Base-by-base conservation (phyloP, 92 coral and sea anemone species). In the Epizoanthus stellaris region DNA sequence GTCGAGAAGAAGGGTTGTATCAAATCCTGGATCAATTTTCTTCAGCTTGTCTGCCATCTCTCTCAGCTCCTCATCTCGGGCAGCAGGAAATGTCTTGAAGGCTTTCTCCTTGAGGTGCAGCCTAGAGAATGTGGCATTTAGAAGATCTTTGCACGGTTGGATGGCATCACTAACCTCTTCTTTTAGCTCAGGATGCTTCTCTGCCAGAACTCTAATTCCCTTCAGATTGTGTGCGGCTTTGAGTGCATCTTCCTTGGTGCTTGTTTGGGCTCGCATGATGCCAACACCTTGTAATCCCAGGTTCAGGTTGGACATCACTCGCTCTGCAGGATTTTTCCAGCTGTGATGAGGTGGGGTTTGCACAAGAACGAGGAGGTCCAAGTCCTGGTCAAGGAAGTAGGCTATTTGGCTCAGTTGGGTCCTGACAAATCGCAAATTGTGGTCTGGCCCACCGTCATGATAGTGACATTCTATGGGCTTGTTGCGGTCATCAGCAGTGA, bases 301-400 rank as follows among this genome's bases (percentile, higher is more conserved):
- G 83, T 86, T 86, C 76, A 90, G 90, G 76, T 86, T 90, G 49
- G 93, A 80, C 89, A 89, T 85, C 67, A 89, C 84, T 71, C 89
- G 81, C 75, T 89, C 92, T 70, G 89, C 83, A 16, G 92, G 89
- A 81, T 89, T 89, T 73, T 86, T 89, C 92, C 63, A 83, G 36
- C 82, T 75, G 56, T 84, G 91, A 47, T 88, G 88, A 66, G 88
- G 85, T 38, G 88, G 88, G 61, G 91, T 84, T 64, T 84, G 85
- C 42, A 84, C 85, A 66, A 76, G 85, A 17, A 76, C 54, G 64
- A 88, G 88, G 63, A 83, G 25, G 81, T 88, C 91, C 74, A 88
- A 84, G 64, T 88, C 76, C 67, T 67, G 47, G 43, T 88, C 74
- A 72, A 88, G 62, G 84, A 89, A 89, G 64, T 84, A 89, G 67